Conservation (phyloP, 2,888 invertebrate genomes). For the Pyrrhia umbra region DNA sequence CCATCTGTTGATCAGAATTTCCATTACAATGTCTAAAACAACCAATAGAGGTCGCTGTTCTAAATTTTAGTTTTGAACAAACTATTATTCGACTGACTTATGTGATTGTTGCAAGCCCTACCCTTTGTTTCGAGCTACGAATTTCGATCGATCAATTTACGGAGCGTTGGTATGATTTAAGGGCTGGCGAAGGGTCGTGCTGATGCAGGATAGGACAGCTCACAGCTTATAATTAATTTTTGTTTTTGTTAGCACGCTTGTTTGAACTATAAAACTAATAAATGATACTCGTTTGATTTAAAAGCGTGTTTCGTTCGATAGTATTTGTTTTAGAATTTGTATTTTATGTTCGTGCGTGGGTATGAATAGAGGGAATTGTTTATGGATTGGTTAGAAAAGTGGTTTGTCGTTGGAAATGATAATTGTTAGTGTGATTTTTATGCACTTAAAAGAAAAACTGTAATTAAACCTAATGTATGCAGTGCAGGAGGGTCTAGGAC, state of each 20-base stretch:
- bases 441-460: neutral
- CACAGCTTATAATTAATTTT: constrained; percentile 69
- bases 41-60: constrained; percentile 58
- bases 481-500: neutral
- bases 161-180: constrained; percentile 76
- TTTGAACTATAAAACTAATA: constrained; percentile 62
- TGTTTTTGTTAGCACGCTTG: constrained; percentile 63
- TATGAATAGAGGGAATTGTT: constrained; percentile 23
- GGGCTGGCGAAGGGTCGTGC: constrained; percentile 83
- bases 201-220: constrained; percentile 74
- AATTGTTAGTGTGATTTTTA: too few species aligned
- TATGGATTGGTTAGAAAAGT: constrained; percentile 19
- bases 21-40: constrained; percentile 23
- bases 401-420: neutral
- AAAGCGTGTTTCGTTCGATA: constrained; percentile 34
- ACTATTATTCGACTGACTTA: constrained; percentile 60
- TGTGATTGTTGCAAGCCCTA: constrained; percentile 61
- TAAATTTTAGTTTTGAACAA: constrained; percentile 53
- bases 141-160: constrained; percentile 73
- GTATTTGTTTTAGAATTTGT: constrained; percentile 45
- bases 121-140: constrained; percentile 59
- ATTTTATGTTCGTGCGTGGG: constrained; percentile 30
- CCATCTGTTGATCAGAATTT: constrained; percentile 52
- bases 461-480: too few species aligned
- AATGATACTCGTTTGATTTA: constrained; percentile 53